Base-by-base conservation (phyloP, 1,140 invertebrate genomes). In the Phortica variegata region DNA sequence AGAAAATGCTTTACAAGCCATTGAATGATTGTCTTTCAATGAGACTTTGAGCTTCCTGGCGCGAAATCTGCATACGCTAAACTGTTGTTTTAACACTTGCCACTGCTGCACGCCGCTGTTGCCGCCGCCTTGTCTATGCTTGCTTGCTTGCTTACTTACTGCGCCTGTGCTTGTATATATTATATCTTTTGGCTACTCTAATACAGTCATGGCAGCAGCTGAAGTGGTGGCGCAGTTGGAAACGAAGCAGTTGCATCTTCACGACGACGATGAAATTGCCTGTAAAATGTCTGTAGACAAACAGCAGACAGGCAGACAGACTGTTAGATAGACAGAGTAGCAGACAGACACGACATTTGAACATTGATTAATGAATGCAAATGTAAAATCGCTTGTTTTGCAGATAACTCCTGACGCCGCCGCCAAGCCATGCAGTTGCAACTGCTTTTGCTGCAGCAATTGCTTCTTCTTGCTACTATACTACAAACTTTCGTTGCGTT, bases 21-120 rank as follows among this genome's bases (percentile, higher is more conserved):
- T 38, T 38, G 36, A 38, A 38, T 38, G 36, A 38, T 38, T 17
- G 36, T 38, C 36, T 38, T 38, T 38, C 2, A 3, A 16, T 12
- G 7, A 34, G 33, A 4, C 12, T 34, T 10, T 15, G 5, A 34
- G 8, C 8, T 38, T 6, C 12, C 6, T 16, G 36, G 36, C 36
- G 33, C 33, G 13, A 34, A 38, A 38, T 38, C 36, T 38, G 36
- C 36, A 38, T 17, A 38, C 12, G 36, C 36, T 38, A 38, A 38
- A 38, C 16, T 38, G 36, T 38, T 38, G 36, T 38, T 38, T 38
- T 38, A 38, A 38, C 36, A 38, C 36, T 17, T 9, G 36, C 12
- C 17, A 26, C 23, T 26, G 10, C 23, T 26, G 23, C 23, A 26
- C 10, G 23, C 23, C 5, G 10, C n/a, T n/a, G n/a, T n/a, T n/a